Conservation (phyloP, 2,888 invertebrate genomes). For the Meta bourneti region DNA sequence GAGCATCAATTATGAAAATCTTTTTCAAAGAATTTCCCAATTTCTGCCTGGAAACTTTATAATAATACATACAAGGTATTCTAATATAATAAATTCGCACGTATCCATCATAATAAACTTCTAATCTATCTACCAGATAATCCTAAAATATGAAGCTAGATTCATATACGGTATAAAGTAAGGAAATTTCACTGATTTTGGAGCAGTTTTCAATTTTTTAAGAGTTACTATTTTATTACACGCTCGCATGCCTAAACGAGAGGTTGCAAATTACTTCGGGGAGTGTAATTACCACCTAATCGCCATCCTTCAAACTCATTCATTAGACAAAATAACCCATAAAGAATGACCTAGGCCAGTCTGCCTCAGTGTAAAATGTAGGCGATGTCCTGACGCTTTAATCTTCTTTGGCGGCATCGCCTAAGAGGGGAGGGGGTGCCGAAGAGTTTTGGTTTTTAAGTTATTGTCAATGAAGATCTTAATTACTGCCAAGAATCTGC, state of each 20-base stretch:
- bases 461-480: constrained; percentile 52
- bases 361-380: not conserved
- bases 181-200: not conserved
- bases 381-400: constrained; percentile 4
- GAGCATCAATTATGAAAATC: no score
- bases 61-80: no score
- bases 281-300: constrained; percentile 27
- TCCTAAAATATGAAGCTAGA: not conserved
- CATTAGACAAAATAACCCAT: not conserved
- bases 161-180: not conserved
- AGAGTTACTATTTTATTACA: not conserved
- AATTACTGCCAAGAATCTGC: constrained; percentile 43
- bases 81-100: not conserved
- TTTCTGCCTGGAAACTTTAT: no score
- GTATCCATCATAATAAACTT: not conserved
- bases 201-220: not conserved
- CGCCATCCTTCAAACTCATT: constrained; percentile 19
- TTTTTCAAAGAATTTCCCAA: no score
- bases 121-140: not conserved
- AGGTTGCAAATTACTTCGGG: constrained; percentile 12
- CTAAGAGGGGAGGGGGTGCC: not conserved
- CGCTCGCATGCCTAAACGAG: not conserved
- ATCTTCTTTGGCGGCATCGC: constrained; percentile 10
- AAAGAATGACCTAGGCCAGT: not conserved
- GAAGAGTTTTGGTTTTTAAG: constrained; percentile 22